These are phyloP conservation scores for Protonemura montana DNA, from an alignment of 2,888 invertebrate genomes.

Conservation along the genomic window DNA sequence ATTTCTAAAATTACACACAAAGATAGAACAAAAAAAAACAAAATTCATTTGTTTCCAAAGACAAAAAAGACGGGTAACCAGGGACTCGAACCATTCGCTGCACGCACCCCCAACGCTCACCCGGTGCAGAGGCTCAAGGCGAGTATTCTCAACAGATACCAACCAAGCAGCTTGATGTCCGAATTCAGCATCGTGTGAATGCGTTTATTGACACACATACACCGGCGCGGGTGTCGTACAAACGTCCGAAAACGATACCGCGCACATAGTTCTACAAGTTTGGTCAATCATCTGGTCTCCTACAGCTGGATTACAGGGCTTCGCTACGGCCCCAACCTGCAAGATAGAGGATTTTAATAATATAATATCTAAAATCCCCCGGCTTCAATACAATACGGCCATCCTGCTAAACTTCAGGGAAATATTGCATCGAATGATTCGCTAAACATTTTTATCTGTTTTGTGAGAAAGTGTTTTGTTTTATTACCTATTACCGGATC, in stretches of 20 bases:
- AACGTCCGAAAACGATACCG: not conserved
- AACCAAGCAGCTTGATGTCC: not conserved
- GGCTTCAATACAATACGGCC: no score
- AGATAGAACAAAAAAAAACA: not conserved
- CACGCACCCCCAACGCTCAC: not conserved
- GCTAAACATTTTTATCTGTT: no score
- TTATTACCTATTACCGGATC: no score
- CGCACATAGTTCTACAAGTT: not conserved
- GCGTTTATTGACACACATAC: not conserved
- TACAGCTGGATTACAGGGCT: conserved; percentile 29
- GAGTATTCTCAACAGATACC: not conserved
- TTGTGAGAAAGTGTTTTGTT: no score
- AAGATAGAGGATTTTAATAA: no score
- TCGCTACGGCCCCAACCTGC: conserved; percentile 23
- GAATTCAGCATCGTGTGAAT: not conserved
- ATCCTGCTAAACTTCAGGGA: no score
- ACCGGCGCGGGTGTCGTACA: not conserved
- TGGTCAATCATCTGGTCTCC: conserved; percentile 12
- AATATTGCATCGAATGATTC: no score
- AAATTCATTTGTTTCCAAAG: not conserved
- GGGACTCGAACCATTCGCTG: not conserved
- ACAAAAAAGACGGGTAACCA: not conserved
- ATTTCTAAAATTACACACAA: no score
- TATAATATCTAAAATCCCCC: no score
- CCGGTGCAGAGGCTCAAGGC: not conserved